phyloP scores from a whole-genome alignment of 2,113 vertebrate species.

The Tautogolabrus adspersus region DNA sequence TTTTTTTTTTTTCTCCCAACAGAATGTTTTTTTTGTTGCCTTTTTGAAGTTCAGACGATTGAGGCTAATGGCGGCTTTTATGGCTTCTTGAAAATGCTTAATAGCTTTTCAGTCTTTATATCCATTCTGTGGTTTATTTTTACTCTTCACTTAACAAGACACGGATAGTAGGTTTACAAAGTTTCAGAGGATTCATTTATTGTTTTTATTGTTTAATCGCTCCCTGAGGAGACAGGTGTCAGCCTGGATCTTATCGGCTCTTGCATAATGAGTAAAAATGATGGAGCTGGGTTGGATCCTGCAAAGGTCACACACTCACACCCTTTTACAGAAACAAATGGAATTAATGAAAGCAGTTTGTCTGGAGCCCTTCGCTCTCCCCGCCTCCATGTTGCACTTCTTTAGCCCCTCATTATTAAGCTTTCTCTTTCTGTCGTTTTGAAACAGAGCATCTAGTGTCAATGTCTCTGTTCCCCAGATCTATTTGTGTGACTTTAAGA shows the following conservation, averaged over 20 bases:
- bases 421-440: constrained; percentile 8
- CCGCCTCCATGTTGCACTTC: constrained; percentile 23
- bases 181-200: constrained; percentile 84
- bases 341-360: constrained; percentile 86
- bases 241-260: constrained; percentile 82
- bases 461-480: constrained; percentile 23
- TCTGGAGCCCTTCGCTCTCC: constrained; percentile 71
- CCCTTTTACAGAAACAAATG: constrained; percentile 90
- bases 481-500: constrained; percentile 36
- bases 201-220: constrained; percentile 88
- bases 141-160: constrained; percentile 60
- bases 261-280: constrained; percentile 93
- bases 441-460: constrained; percentile 27
- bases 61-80: constrained; percentile 70
- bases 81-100: constrained; percentile 64
- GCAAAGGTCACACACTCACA: constrained; percentile 92
- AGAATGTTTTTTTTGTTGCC: constrained; percentile 44
- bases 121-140: constrained; percentile 49
- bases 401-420: constrained; percentile 52
- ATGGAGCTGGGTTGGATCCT: constrained; percentile 85
- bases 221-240: constrained; percentile 88
- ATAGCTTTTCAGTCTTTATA: constrained; percentile 50
- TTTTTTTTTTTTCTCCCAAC: constrained; percentile 24
- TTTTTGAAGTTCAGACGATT: constrained; percentile 68
- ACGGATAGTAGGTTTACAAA: constrained; percentile 73